Conservation (phyloP, 2,113 vertebrate genomes). For the Acrocephalus kingi region DNA sequence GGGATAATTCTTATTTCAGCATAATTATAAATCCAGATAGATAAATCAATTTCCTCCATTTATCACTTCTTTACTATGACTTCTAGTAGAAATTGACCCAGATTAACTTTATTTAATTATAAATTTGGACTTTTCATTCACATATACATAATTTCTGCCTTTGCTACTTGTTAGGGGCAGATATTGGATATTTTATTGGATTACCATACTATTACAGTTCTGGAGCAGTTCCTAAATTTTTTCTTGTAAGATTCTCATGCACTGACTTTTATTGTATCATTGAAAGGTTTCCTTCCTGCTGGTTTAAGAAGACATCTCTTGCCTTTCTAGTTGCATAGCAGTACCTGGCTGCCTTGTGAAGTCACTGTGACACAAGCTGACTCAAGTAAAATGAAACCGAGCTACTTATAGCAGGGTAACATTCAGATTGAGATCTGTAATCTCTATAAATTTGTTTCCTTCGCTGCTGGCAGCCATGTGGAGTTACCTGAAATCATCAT, state of each 20-base stretch:
- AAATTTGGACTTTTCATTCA: background rate
- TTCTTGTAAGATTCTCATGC: fast-evolving
- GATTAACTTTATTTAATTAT: background rate
- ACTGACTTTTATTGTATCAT: background rate
- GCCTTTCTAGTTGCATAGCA: background rate
- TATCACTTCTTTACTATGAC: background rate
- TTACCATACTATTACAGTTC: background rate
- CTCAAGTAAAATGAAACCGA: background rate
- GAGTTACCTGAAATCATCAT: background rate
- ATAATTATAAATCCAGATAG: background rate
- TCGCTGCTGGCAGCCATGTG: background rate
- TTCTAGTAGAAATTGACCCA: background rate
- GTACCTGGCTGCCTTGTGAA: background rate
- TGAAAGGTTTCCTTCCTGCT: background rate
- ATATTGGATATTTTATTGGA: background rate
- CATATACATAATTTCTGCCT: background rate
- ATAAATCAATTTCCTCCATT: background rate
- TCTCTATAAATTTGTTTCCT: background rate
- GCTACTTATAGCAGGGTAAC: fast-evolving
- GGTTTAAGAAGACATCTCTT: background rate
- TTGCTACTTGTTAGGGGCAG: background rate
- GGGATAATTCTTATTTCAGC: background rate
- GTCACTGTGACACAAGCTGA: background rate
- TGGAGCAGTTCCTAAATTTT: background rate
- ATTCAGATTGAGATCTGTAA: background rate